phyloP scores from a whole-genome alignment of 2,797 vertebrate genomes.

The Sebastes cheni region DNA sequence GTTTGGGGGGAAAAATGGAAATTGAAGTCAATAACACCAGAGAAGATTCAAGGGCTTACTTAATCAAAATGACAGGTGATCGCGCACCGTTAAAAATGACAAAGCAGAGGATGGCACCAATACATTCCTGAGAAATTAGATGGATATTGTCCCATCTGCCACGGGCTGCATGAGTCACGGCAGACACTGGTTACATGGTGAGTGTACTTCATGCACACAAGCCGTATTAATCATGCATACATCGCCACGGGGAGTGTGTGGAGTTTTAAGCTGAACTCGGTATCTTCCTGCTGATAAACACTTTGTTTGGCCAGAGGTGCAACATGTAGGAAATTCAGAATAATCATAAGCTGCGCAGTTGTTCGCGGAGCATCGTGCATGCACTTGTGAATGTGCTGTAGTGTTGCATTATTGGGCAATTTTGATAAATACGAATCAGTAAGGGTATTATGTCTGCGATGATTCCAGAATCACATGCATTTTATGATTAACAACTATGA shows the following conservation, averaged over 20 bases:
- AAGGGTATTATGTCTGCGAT: neutral
- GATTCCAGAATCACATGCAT: neutral
- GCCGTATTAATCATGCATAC: constrained; percentile 72
- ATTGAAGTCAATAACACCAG: constrained; percentile 76
- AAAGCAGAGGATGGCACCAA: constrained; percentile 55
- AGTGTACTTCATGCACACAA: constrained; percentile 62
- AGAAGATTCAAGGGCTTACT: constrained; percentile 67
- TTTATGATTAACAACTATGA: neutral
- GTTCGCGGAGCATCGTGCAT: constrained; percentile 12
- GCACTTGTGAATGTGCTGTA: neutral
- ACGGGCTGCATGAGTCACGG: constrained; percentile 67
- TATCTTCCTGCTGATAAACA: constrained; percentile 70
- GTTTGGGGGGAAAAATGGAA: constrained; percentile 53
- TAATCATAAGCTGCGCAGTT: constrained; percentile 30
- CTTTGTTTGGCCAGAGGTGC: constrained; percentile 60
- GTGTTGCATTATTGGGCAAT: neutral
- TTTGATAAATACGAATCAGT: neutral
- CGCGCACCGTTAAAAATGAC: constrained; percentile 61
- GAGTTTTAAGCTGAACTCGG: constrained; percentile 59
- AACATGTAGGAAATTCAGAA: constrained; percentile 44
- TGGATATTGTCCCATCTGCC: constrained; percentile 71
- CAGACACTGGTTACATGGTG: constrained; percentile 57
- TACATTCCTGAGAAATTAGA: constrained; percentile 64
- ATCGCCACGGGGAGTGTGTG: constrained; percentile 50
- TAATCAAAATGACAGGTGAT: constrained; percentile 79